Percentiles rank a stretch among this genome's conserved stretches.
These are phyloP conservation scores for Coboldia fuscipes DNA, from an alignment of 1,140 invertebrate genomes.

Conservation along the genomic window DNA sequence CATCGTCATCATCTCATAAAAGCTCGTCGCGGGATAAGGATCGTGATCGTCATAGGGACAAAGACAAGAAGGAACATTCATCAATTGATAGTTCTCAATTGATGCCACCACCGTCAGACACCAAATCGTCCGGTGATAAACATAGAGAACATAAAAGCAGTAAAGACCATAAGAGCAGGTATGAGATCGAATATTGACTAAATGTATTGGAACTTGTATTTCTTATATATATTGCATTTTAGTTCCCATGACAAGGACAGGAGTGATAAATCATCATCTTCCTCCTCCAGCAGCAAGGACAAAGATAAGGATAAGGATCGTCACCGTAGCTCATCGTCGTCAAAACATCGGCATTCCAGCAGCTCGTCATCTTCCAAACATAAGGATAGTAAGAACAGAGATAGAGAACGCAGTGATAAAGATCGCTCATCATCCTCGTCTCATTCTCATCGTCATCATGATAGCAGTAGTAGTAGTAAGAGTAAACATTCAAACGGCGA, in stretches of 20 bases:
- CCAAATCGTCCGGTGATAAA: too few relatives aligned
- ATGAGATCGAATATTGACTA: slow-evolving; percentile 10
- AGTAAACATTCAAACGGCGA: slow-evolving; percentile 13
- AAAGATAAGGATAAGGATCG: slow-evolving; percentile 29
- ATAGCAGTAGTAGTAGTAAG: slow-evolving; percentile 9
- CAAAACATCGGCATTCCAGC: slow-evolving; percentile 22
- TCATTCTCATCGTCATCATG: slow-evolving; percentile 13
- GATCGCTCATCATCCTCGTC: too few relatives aligned
- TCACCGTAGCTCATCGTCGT: slow-evolving; percentile 18
- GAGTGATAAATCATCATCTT: slow-evolving; percentile 22
- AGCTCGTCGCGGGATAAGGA: slow-evolving; percentile 20
- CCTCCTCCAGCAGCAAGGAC: slow-evolving; percentile 23
- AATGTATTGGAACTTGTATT: not conserved
- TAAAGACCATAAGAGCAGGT: slow-evolving; percentile 21
- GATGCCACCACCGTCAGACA: not conserved
- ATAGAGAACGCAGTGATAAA: slow-evolving; percentile 24
- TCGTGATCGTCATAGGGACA: slow-evolving; percentile 24
- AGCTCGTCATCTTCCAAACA: slow-evolving; percentile 22
- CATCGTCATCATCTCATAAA: slow-evolving; percentile 5
- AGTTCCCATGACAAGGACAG: slow-evolving; percentile 24
- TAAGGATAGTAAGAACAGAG: slow-evolving; percentile 27
- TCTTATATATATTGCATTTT: not conserved
- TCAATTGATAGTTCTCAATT: slow-evolving; percentile 15
- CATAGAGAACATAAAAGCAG: slow-evolving; percentile 9
- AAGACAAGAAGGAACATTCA: slow-evolving; percentile 19